Conservation (phyloP, 2,797 vertebrate species). For the Mico argentatus region DNA sequence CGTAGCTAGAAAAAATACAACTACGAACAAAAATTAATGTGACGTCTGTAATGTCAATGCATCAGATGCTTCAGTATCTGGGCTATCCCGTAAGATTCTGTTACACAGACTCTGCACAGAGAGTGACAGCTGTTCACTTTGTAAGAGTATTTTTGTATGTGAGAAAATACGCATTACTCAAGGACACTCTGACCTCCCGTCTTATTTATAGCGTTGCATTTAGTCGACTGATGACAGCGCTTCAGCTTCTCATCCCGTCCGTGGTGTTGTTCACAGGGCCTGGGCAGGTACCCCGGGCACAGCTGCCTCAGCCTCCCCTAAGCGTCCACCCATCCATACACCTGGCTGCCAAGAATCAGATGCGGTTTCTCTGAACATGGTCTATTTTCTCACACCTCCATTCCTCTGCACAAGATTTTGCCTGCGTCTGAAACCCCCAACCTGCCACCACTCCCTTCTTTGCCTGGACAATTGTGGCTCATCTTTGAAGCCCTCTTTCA, state of each 20-base stretch:
- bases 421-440: background rate
- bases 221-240: background rate
- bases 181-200: background rate
- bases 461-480: background rate
- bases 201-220: background rate
- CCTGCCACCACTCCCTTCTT: background rate
- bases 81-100: rapidly evolving
- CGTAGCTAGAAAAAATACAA: background rate
- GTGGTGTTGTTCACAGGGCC: background rate
- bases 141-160: background rate
- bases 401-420: background rate
- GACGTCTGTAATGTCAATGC: background rate
- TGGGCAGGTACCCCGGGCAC: rapidly evolving
- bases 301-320: background rate
- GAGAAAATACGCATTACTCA: background rate
- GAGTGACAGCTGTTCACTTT: background rate
- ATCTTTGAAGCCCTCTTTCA: background rate
- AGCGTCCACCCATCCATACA: too few relatives aligned
- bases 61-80: background rate
- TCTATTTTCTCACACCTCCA: background rate
- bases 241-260: rapidly evolving
- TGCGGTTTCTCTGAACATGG: background rate
- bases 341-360: background rate
- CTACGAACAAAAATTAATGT: background rate
- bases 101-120: background rate